Evolutionary conservation across 1,140 invertebrate genomes (phyloP).

Genomic region (Cataglyphis hispanica): DNA sequence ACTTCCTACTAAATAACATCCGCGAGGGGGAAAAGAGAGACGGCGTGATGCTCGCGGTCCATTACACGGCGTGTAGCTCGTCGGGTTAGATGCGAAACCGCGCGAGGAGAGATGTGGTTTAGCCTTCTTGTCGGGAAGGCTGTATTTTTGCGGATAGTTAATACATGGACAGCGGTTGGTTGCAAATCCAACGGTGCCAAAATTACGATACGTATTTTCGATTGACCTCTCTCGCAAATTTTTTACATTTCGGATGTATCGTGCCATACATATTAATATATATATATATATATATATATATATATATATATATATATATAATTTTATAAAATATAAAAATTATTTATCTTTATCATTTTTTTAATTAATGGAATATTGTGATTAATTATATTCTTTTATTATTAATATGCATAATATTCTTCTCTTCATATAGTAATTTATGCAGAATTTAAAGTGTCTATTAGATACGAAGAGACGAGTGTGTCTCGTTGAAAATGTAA

Average conservation of each 20-base stretch:
- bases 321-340: background rate
- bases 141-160: constrained; percentile 38
- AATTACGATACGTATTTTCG: background rate
- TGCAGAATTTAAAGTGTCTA: background rate
- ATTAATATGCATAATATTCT: background rate
- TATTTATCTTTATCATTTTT: background rate
- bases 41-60: constrained; percentile 38
- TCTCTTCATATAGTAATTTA: background rate
- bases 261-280: no score
- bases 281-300: background rate
- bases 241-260: background rate
- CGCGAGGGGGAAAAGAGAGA: constrained; percentile 32
- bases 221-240: background rate
- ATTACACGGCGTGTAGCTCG: constrained; percentile 33
- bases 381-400: background rate
- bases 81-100: constrained; percentile 41
- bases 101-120: constrained; percentile 35
- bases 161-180: background rate
- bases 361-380: background rate
- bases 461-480: background rate
- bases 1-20: constrained; percentile 65
- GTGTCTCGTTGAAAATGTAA: constrained; percentile 1
- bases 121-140: constrained; percentile 7
- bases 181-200: background rate
- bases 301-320: background rate